These are phyloP conservation scores for Halictus quadricinctus DNA, from an alignment of 2,888 invertebrate species.

Conservation along the genomic window DNA sequence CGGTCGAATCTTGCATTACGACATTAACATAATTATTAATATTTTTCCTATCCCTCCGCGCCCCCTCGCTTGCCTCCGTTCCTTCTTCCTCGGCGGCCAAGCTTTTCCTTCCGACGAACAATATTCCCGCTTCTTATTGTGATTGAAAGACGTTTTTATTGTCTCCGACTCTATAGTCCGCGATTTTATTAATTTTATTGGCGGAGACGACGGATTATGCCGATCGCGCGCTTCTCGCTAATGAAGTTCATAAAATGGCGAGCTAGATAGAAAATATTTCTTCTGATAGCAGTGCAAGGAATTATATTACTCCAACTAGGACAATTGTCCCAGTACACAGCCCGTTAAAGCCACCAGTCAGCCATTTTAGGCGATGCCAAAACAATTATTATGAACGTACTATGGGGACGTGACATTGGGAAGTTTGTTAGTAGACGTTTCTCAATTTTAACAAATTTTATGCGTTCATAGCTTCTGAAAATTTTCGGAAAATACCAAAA, in stretches of 20 bases:
- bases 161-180: background rate
- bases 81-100: background rate
- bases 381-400: background rate
- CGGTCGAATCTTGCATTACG: conserved; percentile 72
- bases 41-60: conserved; percentile 54
- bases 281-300: background rate
- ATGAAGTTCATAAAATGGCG: background rate
- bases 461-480: too few relatives aligned
- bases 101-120: background rate
- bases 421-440: too few relatives aligned
- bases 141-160: background rate
- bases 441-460: too few relatives aligned
- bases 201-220: background rate
- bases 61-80: background rate
- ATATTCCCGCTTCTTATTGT: conserved; percentile 1
- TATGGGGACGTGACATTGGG: background rate
- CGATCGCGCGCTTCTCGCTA: background rate
- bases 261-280: background rate
- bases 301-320: background rate
- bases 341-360: background rate
- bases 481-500: too few relatives aligned
- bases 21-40: conserved; percentile 81
- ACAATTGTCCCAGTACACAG: background rate
- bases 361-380: background rate
- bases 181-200: background rate